Evolutionary conservation across 2,888 invertebrate genomes (phyloP), one percentile per base, ranked within the genome.

Genomic region (Stenoptilia bipunctidactyla): DNA sequence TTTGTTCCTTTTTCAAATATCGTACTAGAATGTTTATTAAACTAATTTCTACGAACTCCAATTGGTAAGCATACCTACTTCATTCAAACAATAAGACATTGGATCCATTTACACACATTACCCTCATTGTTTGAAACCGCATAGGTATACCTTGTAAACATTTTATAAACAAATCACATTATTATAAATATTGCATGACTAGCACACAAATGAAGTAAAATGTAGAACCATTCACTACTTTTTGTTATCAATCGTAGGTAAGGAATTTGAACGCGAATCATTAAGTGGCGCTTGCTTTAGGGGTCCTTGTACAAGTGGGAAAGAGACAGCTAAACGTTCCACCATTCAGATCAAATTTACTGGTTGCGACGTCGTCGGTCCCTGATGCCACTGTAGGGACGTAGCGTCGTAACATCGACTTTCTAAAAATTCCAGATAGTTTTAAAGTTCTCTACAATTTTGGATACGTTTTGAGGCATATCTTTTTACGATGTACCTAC

Each of bases 271-370:
- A 80, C 80, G 80, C 73, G 80, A 79, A 80, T 72, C 75, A 69
- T 68, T 77, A 77, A 76, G 76, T 80, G 79, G 79, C 79, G 79
- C 79, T 74, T 73, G 67, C 62, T 61, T 62, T 60, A 65, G 62
- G 61, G 69, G 69, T 67, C 67, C 66, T 66, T 60, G 57, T 57
- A 58, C 62, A 56, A 52, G 80, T 64, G 72, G 47, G 70, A 82
- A 65, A 71, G 79, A 77, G 82, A 80, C 56, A 52, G 68, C 52
- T 46, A 58, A 69, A 67, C 57, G 65, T 71, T 67, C 69, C 73
- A 74, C 73, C 67, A 75, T 79, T 79, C 76, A 64, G 68, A 72
- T 74, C 74, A 76, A 82, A 82, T 80, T 79, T 77, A 79, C 77
- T 80, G 76, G 76, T 76, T 79, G 77, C 75, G 68, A 71, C 70